Evolutionary conservation across 2,113 vertebrate genomes (phyloP), one percentile per base, ranked within the genome.

Genomic region (Camarhynchus parvulus): DNA sequence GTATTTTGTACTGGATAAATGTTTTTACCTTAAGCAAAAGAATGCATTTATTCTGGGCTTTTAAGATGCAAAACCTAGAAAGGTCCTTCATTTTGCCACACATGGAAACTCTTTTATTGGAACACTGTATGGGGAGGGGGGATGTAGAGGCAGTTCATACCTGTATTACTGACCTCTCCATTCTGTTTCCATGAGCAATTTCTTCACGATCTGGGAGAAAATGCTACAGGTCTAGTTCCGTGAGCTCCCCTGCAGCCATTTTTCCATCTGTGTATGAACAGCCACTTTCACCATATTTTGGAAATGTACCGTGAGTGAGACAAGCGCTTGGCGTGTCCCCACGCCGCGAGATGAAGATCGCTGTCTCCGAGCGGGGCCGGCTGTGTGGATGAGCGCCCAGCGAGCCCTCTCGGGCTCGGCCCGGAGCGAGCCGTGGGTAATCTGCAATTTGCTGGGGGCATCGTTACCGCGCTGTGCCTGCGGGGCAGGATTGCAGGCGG

Each of bases 401-500:
- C 0, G 96, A 97, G 97, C 97, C 91, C n/a, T 88, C 97, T 95
- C 44, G 47, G 96, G 82, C 79, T 92, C 69, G 83, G 96, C 55
- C 70, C 96, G 97, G 96, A 39, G 72, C 59, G 96, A 97, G 70
- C 96, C 87, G 75, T 67, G 80, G 92, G 97, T 94, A 98, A 98
- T 98, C 97, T 97, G 97, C 98, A 98, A 98, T 99, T 98, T 99
- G 98, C 99, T 99, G 95, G 97, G 99, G 99, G 98, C 98, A 98
- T 99, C 97, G 98, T 99, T 99, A 99, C 95, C 96, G 96, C 24
- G 97, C 98, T 97, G 94, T 92, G 98, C 99, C 98, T 98, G 98
- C 96, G 88, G 98, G 98, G 97, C 98, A 98, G 98, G 98, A 99
- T 98, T 96, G 98, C 98, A 97, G 97, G 94, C 97, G 93, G 97